Percentiles rank a stretch among this genome's conserved stretches.
These are phyloP conservation scores for Drosophila borealis DNA, from an alignment of 2,888 invertebrate species.

Conservation along the genomic window DNA sequence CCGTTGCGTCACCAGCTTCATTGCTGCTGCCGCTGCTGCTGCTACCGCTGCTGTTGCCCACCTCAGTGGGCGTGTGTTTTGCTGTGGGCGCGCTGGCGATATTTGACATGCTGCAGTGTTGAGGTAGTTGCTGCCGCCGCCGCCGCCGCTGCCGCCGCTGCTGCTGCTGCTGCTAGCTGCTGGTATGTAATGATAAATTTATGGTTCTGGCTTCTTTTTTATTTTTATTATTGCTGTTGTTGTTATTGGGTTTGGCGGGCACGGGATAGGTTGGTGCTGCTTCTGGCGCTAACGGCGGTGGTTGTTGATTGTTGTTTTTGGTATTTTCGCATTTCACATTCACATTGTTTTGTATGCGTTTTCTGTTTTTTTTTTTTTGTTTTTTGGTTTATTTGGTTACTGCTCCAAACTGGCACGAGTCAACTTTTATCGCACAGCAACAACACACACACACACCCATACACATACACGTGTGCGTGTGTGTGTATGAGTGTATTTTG, in stretches of 20 bases:
- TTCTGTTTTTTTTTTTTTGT: constrained; percentile 8
- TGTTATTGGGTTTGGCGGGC: constrained; percentile 7
- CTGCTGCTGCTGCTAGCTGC: constrained; percentile 20
- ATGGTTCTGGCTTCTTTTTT: constrained; percentile 49
- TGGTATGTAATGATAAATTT: constrained; percentile 70
- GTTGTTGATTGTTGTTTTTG: constrained; percentile 72
- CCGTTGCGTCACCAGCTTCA: constrained; percentile 70
- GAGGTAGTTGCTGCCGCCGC: constrained; percentile 62
- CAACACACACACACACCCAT: constrained; percentile 21
- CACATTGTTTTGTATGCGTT: constrained; percentile 56
- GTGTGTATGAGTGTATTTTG: constrained; percentile 16
- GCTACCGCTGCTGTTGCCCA: constrained; percentile 21
- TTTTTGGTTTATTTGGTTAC: constrained; percentile 39
- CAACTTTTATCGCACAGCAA: constrained; percentile 68
- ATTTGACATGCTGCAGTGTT: constrained; percentile 56
- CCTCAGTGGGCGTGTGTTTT: constrained; percentile 12
- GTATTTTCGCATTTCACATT: constrained; percentile 63
- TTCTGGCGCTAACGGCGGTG: constrained; percentile 59
- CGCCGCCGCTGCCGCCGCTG: constrained; percentile 13
- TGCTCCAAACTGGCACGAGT: constrained; percentile 71
- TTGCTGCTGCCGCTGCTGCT: constrained; percentile 22
- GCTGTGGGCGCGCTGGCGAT: constrained; percentile 9
- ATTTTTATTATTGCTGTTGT: constrained; percentile 10
- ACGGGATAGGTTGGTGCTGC: constrained; percentile 11
- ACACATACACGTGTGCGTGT: background rate